Conservation (phyloP, 2,113 vertebrate species). For the Lipophrys pholis region DNA sequence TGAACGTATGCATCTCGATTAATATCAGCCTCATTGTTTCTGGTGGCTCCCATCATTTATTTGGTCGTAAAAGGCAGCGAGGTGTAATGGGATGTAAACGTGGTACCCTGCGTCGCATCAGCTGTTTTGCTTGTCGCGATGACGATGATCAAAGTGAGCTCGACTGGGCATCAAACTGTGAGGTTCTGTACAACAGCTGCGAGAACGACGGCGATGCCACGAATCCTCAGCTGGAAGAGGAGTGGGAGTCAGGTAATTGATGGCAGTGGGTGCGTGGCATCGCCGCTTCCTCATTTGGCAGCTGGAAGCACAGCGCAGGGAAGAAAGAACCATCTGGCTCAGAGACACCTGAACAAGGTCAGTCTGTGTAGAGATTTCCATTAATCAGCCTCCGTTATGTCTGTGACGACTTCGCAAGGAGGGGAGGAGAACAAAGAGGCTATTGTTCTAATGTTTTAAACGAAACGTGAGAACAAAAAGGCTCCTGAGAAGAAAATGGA, state of each 20-base stretch:
- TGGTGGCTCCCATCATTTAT: conserved; percentile 16
- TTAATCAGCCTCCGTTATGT: conserved; percentile 74
- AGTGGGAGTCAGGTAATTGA: conserved; percentile 50
- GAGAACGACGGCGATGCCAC: conserved; percentile 26
- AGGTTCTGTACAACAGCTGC: conserved; percentile 54
- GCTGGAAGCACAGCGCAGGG: conserved; percentile 50
- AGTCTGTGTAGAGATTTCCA: conserved; percentile 62
- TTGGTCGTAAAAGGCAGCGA: not conserved
- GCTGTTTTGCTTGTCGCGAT: conserved; percentile 21
- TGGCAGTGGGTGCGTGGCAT: conserved; percentile 54
- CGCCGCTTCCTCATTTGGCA: conserved; percentile 62
- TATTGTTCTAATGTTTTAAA: conserved; percentile 30
- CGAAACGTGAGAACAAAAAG: not conserved
- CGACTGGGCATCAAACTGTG: conserved; percentile 34
- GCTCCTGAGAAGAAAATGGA: not conserved
- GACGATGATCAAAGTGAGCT: conserved; percentile 23
- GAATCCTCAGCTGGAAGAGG: conserved; percentile 38
- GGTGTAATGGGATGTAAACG: not conserved
- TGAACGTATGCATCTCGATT: too few relatives aligned
- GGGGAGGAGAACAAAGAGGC: conserved; percentile 35
- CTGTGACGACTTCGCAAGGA: conserved; percentile 10
- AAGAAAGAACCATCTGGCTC: conserved; percentile 78
- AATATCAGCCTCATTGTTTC: not conserved
- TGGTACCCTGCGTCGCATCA: not conserved
- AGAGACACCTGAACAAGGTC: conserved; percentile 73